Evolutionary conservation across 2,888 invertebrate genomes (phyloP).

Genomic region (Hermaeophaga mercurialis): DNA sequence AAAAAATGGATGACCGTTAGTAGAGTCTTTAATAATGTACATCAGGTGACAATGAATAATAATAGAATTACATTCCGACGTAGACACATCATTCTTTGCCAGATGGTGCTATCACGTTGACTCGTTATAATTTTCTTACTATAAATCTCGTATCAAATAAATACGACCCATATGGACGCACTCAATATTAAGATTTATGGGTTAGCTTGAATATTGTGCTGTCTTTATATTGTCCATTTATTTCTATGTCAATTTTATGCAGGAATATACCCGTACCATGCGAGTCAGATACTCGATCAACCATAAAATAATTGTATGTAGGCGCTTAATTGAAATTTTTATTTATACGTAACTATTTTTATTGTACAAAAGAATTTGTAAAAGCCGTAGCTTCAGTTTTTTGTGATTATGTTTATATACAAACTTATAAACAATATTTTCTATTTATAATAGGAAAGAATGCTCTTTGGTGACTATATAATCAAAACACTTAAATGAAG

Average conservation of each 20-base stretch:
- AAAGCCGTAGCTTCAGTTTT: too few species aligned
- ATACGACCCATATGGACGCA: slow-evolving; percentile 2
- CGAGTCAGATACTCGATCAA: background rate
- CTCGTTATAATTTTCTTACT: slow-evolving; percentile 4
- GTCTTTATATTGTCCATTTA: slow-evolving; percentile 10
- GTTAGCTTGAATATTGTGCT: slow-evolving; percentile 4
- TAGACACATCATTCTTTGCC: slow-evolving; percentile 1
- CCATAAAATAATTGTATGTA: slow-evolving; percentile 4
- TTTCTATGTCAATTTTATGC: slow-evolving; percentile 7
- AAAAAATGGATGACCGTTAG: slow-evolving; percentile 6
- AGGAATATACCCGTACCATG: slow-evolving; percentile 1
- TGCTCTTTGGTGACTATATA: too few species aligned
- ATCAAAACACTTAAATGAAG: too few species aligned
- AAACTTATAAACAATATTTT: too few species aligned
- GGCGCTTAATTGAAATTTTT: slow-evolving; percentile 1
- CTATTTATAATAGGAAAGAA: too few species aligned
- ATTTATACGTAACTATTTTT: background rate
- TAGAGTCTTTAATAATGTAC: slow-evolving; percentile 1
- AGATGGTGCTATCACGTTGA: too few species aligned
- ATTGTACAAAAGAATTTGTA: background rate
- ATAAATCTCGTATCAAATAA: slow-evolving; percentile 6
- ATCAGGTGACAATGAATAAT: slow-evolving; percentile 8
- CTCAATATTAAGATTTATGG: slow-evolving; percentile 4
- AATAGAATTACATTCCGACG: slow-evolving; percentile 6
- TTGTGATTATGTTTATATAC: too few species aligned